These are phyloP conservation scores for Diplazon laetatorius DNA, from an alignment of 2,888 invertebrate species.

Conservation along the genomic window DNA sequence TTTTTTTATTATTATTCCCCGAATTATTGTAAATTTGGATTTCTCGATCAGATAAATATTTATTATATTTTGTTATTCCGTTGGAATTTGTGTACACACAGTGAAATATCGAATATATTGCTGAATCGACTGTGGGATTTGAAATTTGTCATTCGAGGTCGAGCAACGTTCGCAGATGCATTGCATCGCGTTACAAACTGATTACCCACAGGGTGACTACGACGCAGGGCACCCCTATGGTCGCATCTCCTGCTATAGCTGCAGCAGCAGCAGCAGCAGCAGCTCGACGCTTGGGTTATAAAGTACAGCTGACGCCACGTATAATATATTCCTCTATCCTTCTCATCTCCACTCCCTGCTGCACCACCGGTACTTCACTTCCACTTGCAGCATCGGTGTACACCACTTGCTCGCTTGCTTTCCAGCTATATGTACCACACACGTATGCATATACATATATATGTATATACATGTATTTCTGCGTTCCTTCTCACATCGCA, in stretches of 20 bases:
- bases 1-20: background rate
- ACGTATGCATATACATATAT: background rate
- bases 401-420: conserved; percentile 7
- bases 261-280: conserved; percentile 42
- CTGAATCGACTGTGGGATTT: conserved; percentile 19
- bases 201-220: conserved; percentile 74
- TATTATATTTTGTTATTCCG: background rate
- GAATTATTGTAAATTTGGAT: background rate
- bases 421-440: conserved; percentile 2
- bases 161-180: conserved; percentile 71
- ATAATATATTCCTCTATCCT: conserved; percentile 73
- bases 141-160: conserved; percentile 43
- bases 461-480: conserved; percentile 8
- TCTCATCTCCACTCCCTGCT: conserved; percentile 64
- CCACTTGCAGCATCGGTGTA: conserved; percentile 55
- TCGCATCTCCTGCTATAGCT: conserved; percentile 17
- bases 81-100: background rate
- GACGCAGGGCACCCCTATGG: conserved; percentile 31
- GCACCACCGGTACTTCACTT: conserved; percentile 45
- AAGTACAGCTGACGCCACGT: conserved; percentile 79
- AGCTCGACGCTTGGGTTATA: conserved; percentile 76
- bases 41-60: conserved; percentile 6
- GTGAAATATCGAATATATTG: conserved; percentile 8
- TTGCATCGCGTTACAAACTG: conserved; percentile 74
- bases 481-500: conserved; percentile 29